These are phyloP conservation scores for Heteromurus nitidus DNA, from an alignment of 2,888 invertebrate species.

Conservation along the genomic window DNA sequence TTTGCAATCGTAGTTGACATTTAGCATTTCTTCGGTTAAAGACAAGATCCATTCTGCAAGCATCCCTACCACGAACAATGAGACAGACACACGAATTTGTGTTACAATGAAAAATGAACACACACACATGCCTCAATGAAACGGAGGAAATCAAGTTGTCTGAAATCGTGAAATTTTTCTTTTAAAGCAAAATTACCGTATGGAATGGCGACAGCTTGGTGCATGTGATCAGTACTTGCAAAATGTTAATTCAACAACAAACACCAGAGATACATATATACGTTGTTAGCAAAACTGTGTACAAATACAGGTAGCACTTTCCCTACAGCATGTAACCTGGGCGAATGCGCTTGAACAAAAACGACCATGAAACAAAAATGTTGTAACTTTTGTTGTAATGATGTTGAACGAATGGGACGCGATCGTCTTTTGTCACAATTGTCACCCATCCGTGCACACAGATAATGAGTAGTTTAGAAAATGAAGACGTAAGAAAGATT, in stretches of 20 bases:
- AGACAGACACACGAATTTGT: not conserved
- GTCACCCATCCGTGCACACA: conserved; percentile 19
- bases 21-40: not conserved
- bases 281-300: not conserved
- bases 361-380: conserved; percentile 2
- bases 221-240: too few species aligned
- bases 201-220: not conserved
- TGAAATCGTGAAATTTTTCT: not conserved
- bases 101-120: too few species aligned
- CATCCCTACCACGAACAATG: not conserved
- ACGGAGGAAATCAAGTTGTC: too few species aligned
- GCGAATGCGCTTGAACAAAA: conserved; percentile 1
- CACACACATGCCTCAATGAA: too few species aligned
- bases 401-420: not conserved
- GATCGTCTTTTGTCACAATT: conserved; percentile 2
- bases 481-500: not conserved
- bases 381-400: conserved; percentile 11
- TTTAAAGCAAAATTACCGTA: not conserved
- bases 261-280: not conserved
- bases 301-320: not conserved
- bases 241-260: not conserved
- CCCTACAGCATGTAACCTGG: not conserved
- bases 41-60: not conserved
- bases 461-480: not conserved
- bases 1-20: too few species aligned